Evolutionary conservation across 92 coral and sea anemone genomes (phyloP).

Genomic region (Umimayanthus kanabou): DNA sequence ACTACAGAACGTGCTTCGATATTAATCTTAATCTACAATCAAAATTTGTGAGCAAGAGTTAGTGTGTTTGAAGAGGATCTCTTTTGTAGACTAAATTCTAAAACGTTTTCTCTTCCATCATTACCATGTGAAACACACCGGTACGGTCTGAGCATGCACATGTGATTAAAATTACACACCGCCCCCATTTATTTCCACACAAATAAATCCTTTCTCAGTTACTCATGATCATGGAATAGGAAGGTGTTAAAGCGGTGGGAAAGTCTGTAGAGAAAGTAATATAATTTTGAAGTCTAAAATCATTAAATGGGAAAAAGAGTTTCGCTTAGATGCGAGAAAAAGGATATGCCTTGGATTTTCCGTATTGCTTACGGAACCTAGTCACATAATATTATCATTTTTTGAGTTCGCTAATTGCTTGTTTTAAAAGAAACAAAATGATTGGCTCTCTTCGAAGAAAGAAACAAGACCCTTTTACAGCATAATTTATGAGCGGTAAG

Average conservation of each 20-base stretch:
- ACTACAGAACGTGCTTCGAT: not conserved
- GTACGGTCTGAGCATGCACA: not conserved
- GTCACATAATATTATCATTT: not conserved
- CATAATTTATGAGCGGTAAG: not conserved
- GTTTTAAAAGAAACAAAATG: not conserved
- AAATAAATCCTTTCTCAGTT: not conserved
- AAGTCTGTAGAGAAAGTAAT: not conserved
- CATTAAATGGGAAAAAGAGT: not conserved
- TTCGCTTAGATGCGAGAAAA: not conserved
- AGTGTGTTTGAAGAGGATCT: not conserved
- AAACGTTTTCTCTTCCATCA: not conserved
- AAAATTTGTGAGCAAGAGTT: not conserved
- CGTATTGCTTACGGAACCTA: not conserved
- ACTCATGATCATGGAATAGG: not conserved
- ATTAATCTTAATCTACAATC: not conserved
- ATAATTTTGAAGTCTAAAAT: not conserved
- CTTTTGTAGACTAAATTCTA: not conserved
- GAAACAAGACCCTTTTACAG: not conserved
- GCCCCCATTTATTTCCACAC: not conserved
- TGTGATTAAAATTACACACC: no score
- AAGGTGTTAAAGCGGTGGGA: not conserved
- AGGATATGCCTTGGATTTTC: not conserved
- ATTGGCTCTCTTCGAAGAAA: conserved; percentile 4
- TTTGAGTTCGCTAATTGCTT: not conserved
- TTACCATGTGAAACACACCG: not conserved